Percentiles rank a stretch among this genome's conserved stretches.
These are phyloP conservation scores for Pristionchus fissidentatus DNA, from an alignment of 2,888 invertebrate species.

Conservation along the genomic window DNA sequence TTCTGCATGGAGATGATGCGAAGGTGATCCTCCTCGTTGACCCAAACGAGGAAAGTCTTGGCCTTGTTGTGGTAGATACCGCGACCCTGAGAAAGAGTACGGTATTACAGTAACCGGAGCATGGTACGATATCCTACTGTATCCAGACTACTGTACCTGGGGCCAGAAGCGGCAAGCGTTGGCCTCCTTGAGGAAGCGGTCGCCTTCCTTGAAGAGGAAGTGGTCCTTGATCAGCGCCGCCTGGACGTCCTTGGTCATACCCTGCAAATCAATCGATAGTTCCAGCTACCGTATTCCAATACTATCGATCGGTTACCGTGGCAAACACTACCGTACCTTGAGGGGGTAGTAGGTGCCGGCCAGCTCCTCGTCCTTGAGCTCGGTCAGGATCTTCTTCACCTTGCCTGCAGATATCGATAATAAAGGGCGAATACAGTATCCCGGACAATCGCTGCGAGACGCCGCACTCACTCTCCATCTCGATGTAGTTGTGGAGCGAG, in stretches of 20 bases:
- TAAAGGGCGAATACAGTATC: not conserved
- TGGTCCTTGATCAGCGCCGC: conserved; percentile 92
- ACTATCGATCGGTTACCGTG: conserved; percentile 82
- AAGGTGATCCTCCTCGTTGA: conserved; percentile 91
- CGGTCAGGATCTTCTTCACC: conserved; percentile 49
- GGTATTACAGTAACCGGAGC: not conserved
- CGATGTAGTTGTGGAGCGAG: conserved; percentile 83
- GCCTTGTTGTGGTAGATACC: conserved; percentile 87
- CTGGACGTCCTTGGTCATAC: conserved; percentile 93
- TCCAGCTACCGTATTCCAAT: conserved; percentile 82
- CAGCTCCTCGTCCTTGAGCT: conserved; percentile 80
- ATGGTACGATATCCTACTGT: not conserved
- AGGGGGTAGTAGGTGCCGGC: conserved; percentile 95
- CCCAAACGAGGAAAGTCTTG: conserved; percentile 86
- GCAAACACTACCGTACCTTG: conserved; percentile 84
- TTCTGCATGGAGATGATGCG: conserved; percentile 85
- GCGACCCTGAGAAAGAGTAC: conserved; percentile 78
- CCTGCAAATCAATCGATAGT: conserved; percentile 75
- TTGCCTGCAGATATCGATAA: conserved; percentile 22
- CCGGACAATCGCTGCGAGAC: not conserved
- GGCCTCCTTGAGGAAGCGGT: conserved; percentile 61
- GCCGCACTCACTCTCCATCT: conserved; percentile 83
- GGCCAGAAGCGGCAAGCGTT: conserved; percentile 84
- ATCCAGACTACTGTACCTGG: conserved; percentile 72
- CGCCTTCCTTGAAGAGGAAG: conserved; percentile 82